These are phyloP conservation scores for Antechinus stuartii DNA, from an alignment of 2,113 vertebrate species.

Conservation along the genomic window DNA sequence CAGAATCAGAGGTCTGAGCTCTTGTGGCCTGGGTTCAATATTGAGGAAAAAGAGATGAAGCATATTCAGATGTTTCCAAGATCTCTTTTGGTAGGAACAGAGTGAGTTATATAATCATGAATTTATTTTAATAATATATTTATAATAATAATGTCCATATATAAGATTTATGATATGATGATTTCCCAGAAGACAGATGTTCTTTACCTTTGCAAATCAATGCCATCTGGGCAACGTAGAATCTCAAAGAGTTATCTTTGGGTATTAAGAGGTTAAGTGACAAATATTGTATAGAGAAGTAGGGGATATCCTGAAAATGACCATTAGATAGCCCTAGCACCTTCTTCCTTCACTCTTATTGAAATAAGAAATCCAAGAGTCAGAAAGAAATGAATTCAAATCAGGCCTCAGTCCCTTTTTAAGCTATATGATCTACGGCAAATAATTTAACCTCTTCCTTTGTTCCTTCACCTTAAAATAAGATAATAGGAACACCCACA, in stretches of 20 bases:
- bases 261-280: background rate
- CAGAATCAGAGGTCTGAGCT: background rate
- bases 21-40: background rate
- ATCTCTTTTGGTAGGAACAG: background rate
- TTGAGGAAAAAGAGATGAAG: background rate
- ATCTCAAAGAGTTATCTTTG: background rate
- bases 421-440: no score
- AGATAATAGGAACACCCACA: no score
- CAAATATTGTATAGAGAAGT: background rate
- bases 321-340: no score
- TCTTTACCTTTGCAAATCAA: background rate
- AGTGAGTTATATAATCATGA: background rate
- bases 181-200: background rate
- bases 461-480: no score
- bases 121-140: background rate
- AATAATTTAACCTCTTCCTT: no score
- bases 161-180: background rate
- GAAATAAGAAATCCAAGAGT: background rate
- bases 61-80: background rate
- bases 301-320: background rate
- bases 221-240: background rate
- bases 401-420: no score
- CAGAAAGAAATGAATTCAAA: no score
- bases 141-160: background rate
- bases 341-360: background rate